Evolutionary conservation across 2,888 invertebrate species (phyloP), one percentile per base, ranked within the genome.

Genomic region (Eupithecia abbreviata): DNA sequence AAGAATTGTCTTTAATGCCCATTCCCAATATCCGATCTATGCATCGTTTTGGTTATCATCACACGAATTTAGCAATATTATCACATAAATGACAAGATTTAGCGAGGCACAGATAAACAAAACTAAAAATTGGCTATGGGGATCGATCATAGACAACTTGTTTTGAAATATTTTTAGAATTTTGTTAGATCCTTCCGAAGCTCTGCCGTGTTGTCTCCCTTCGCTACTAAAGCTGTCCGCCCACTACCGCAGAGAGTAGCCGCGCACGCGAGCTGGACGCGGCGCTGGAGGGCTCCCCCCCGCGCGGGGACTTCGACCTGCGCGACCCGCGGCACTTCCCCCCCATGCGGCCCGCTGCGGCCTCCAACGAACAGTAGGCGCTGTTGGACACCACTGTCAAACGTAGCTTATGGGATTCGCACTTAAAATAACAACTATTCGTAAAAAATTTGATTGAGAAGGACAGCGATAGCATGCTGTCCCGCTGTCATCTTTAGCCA

Each of bases 291-390:
- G 88, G 88, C 79, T 95, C 96, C 71, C 96, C 97, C 74, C 96
- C 97, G 77, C 96, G 96, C 87, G 96, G 96, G 77, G 93, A 96
- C 82, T 96, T 97, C 92, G 97, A 97, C 89, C 96, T 98, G 91
- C 97, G 97, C 89, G 98, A 98, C 93, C 97, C 97, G 83, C 94
- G 96, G 82, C 98, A 98, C 95, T 98, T 98, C 93, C 98, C 98
- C 84, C 98, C 98, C 81, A 97, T 98, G 86, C 86, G 85, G 81
- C 80, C 82, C 77, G 77, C 81, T 77, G 58, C 75, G 65, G 75
- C 83, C 75, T 74, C 80, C 77, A 79, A 75, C 73, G 79, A 72
- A 45, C 75, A 72, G 42, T 79, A 76, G 51, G 41, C 58, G 18
- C 18, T 9, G 9, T 43, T 9, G 0, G 12, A 47, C 45, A 66